A percentile compares a stretch with the other conserved stretches of the same genome.
phyloP scores from a whole-genome alignment of 2,113 vertebrate species.

The Herpailurus yagouaroundi region DNA sequence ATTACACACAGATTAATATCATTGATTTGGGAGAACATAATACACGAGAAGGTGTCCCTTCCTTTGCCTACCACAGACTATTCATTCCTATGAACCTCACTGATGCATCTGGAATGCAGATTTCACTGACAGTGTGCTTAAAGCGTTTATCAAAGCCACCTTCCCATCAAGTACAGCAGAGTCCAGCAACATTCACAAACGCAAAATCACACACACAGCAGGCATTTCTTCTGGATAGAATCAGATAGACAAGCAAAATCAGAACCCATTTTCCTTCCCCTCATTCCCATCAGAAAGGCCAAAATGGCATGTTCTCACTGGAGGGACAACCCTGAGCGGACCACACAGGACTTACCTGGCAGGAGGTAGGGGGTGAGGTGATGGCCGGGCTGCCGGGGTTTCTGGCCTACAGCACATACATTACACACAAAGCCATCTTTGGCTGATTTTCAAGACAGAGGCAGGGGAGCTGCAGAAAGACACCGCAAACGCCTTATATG shows the following conservation, averaged over 20 bases:
- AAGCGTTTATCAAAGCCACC: slow-evolving; percentile 36
- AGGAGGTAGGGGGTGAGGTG: slow-evolving; percentile 33
- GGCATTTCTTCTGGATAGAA: slow-evolving; percentile 10
- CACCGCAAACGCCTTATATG: slow-evolving; percentile 85
- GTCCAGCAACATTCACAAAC: slow-evolving; percentile 50
- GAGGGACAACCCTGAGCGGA: not conserved
- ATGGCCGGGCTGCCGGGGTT: slow-evolving; percentile 1
- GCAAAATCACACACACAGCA: slow-evolving; percentile 28
- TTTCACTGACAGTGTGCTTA: slow-evolving; percentile 29
- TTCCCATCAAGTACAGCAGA: slow-evolving; percentile 67
- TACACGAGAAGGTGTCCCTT: not conserved
- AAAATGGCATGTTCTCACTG: slow-evolving; percentile 20
- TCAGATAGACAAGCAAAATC: slow-evolving; percentile 58
- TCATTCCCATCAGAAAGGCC: slow-evolving; percentile 57
- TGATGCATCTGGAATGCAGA: not conserved
- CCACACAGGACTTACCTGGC: slow-evolving; percentile 80
- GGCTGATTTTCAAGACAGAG: slow-evolving; percentile 82
- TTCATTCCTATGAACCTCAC: not conserved
- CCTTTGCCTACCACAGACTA: not conserved
- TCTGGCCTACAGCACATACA: slow-evolving; percentile 73
- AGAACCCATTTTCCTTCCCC: slow-evolving; percentile 67
- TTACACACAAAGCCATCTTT: slow-evolving; percentile 84
- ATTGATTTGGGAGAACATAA: slow-evolving; percentile 14
- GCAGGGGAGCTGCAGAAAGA: slow-evolving; percentile 83
- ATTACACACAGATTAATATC: not conserved